Conservation (phyloP, 2,113 vertebrate genomes). For the Cynoglossus semilaevis region DNA sequence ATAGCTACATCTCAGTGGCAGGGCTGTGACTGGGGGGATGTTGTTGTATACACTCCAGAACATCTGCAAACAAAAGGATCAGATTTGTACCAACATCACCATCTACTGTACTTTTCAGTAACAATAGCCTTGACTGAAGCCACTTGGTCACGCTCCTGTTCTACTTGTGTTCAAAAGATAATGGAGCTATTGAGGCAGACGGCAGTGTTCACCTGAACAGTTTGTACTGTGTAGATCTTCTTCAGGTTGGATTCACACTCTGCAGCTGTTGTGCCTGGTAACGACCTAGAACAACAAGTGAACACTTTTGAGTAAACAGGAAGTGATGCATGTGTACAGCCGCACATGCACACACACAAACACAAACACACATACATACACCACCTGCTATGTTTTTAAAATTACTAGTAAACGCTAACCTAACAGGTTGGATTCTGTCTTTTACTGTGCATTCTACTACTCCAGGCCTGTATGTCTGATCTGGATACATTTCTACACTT, state of each 20-base stretch:
- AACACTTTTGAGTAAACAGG: not conserved
- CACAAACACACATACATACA: not conserved
- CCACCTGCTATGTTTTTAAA: not conserved
- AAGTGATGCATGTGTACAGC: not conserved
- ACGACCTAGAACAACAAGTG: constrained; percentile 78
- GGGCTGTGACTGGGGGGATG: constrained; percentile 84
- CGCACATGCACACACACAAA: not conserved
- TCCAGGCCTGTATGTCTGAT: too few relatives aligned
- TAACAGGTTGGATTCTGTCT: too few relatives aligned
- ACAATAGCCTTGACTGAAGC: too few relatives aligned
- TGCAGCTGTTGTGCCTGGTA: constrained; percentile 91
- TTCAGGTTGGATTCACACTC: constrained; percentile 93
- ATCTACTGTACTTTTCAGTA: too few relatives aligned
- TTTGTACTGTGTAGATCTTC: constrained; percentile 93
- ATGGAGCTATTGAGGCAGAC: not conserved
- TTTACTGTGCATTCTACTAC: too few relatives aligned
- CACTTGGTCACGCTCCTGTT: constrained; percentile 15
- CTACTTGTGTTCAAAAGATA: constrained; percentile 4
- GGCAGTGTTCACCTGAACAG: constrained; percentile 83
- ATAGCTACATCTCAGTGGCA: constrained; percentile 90
- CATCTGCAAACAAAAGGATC: constrained; percentile 70
- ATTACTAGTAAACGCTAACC: too few relatives aligned
- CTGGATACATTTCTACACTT: too few relatives aligned
- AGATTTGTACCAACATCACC: not conserved
- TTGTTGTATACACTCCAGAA: constrained; percentile 99